Conservation (phyloP, 2,797 vertebrate genomes). For the Chrysocyon brachyurus region DNA sequence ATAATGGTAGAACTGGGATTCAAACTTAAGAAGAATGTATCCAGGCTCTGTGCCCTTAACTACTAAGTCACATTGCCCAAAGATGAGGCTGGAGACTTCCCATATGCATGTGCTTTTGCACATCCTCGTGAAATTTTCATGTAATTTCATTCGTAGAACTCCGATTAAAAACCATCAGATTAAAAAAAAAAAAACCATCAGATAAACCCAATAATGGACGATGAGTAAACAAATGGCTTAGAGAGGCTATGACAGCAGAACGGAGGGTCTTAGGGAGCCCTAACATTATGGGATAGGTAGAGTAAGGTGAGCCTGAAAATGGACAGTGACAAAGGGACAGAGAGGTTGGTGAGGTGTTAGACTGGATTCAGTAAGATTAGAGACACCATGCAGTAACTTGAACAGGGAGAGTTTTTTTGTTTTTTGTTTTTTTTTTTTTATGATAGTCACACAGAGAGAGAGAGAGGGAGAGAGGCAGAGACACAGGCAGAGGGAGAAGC, state of each 20-base stretch:
- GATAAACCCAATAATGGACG: background rate
- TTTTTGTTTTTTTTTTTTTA: no score
- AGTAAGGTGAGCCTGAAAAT: background rate
- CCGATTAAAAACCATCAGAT: background rate
- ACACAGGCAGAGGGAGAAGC: no score
- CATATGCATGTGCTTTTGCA: background rate
- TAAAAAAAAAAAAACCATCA: no score
- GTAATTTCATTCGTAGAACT: background rate
- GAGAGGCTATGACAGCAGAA: background rate
- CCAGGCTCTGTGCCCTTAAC: background rate
- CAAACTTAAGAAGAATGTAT: background rate
- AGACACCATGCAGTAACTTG: background rate
- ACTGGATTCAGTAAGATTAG: background rate
- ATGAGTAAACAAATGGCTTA: background rate
- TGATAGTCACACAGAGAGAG: no score
- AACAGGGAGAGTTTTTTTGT: background rate
- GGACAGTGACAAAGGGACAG: background rate
- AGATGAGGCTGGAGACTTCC: background rate
- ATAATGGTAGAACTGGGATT: background rate
- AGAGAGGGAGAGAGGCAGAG: no score
- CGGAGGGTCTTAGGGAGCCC: background rate
- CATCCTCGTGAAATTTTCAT: background rate
- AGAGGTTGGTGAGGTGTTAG: background rate
- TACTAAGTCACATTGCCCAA: background rate
- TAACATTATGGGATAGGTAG: background rate